phyloP scores from a whole-genome alignment of 2,113 vertebrate genomes.

The Rafetus swinhoei region DNA sequence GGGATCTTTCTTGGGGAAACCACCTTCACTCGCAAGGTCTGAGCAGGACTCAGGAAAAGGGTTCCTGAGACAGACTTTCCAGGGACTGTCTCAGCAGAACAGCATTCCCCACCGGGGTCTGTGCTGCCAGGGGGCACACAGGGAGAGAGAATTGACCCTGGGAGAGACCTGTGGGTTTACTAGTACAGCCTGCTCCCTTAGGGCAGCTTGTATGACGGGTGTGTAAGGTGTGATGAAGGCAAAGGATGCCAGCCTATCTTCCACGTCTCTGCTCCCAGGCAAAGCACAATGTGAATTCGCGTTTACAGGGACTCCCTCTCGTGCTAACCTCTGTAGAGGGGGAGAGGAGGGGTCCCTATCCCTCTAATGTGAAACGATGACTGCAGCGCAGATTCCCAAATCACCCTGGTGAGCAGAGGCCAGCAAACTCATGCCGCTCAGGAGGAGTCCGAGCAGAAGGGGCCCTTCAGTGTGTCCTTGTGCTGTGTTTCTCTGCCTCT shows the following conservation, averaged over 20 bases:
- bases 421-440: neutral
- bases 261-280: neutral
- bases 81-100: slow-evolving; percentile 21
- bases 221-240: accelerated
- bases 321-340: neutral
- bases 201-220: accelerated
- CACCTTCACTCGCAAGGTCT: neutral
- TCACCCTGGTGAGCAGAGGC: accelerated
- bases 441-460: accelerated
- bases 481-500: neutral
- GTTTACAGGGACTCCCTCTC: neutral
- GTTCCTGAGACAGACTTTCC: neutral
- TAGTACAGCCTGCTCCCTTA: accelerated
- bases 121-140: neutral
- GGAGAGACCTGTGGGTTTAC: neutral
- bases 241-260: neutral
- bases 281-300: neutral
- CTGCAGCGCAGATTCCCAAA: neutral
- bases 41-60: neutral
- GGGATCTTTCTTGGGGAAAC: neutral
- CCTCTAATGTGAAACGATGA: neutral
- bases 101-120: neutral
- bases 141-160: slow-evolving; percentile 23
- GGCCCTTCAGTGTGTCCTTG: neutral
- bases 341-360: neutral